These are phyloP conservation scores for Chromoteleia sp. DNA, from an alignment of 2,888 invertebrate genomes.

Conservation along the genomic window DNA sequence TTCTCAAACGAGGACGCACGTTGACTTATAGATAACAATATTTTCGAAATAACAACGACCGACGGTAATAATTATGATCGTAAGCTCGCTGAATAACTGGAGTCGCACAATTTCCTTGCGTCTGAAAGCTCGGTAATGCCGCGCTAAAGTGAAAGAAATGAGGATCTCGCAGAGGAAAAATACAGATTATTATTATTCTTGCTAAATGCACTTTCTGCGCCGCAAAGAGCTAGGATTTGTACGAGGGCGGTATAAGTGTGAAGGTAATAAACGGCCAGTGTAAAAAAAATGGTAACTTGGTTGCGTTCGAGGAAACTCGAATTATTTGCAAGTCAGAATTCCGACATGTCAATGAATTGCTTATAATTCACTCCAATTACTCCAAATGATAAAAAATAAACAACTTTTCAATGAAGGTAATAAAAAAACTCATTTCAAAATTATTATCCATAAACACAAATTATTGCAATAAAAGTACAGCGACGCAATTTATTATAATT, in stretches of 20 bases:
- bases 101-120: slow-evolving; percentile 29
- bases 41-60: slow-evolving; percentile 19
- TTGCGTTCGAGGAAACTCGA: background rate
- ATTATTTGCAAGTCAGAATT: slow-evolving; percentile 20
- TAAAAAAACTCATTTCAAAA: no score
- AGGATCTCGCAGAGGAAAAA: slow-evolving; percentile 29
- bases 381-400: no score
- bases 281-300: slow-evolving; percentile 21
- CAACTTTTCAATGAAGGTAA: no score
- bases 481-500: no score
- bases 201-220: slow-evolving; percentile 52
- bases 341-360: slow-evolving; percentile 7
- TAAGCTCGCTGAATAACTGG: slow-evolving; percentile 28
- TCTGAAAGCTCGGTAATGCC: slow-evolving; percentile 27
- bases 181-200: slow-evolving; percentile 43
- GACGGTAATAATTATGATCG: slow-evolving; percentile 27
- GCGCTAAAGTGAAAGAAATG: slow-evolving; percentile 34
- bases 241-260: slow-evolving; percentile 22
- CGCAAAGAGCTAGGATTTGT: slow-evolving; percentile 29
- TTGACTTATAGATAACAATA: slow-evolving; percentile 15
- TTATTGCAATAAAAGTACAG: no score
- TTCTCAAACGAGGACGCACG: background rate
- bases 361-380: background rate
- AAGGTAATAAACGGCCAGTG: slow-evolving; percentile 27
- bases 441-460: no score